Percentiles rank a stretch among this genome's conserved stretches.
These are phyloP conservation scores for Campoletis sonorensis DNA, from an alignment of 1,140 invertebrate genomes.

Conservation along the genomic window DNA sequence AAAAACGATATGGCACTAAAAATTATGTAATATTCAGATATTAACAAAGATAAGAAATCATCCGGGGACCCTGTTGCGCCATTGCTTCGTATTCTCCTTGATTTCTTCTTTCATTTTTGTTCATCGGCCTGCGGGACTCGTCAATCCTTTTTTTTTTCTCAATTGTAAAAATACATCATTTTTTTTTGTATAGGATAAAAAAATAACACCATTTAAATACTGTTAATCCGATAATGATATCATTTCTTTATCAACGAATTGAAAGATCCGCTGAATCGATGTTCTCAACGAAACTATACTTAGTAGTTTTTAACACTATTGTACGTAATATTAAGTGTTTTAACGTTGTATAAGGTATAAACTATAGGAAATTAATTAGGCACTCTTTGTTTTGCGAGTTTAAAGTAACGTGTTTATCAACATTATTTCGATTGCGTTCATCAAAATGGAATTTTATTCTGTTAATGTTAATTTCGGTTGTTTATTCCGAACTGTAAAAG, in stretches of 20 bases:
- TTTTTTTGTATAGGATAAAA: background rate
- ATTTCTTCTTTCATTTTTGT: no score
- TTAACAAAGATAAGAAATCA: no score
- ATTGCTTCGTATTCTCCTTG: no score
- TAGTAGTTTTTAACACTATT: conserved; percentile 26
- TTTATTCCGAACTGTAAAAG: background rate
- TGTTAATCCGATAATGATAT: background rate
- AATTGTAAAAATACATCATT: background rate
- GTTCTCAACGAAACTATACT: conserved; percentile 23
- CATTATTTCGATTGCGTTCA: background rate
- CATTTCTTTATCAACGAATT: background rate
- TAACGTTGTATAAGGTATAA: conserved; percentile 25
- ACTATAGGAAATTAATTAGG: conserved; percentile 18
- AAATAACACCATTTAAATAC: conserved; percentile 11
- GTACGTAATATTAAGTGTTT: conserved; percentile 35
- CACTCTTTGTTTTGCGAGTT: conserved; percentile 14
- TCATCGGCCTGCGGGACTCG: no score
- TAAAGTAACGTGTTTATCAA: background rate
- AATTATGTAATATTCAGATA: no score
- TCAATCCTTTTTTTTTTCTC: no score
- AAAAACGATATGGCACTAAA: no score
- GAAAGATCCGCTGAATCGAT: background rate
- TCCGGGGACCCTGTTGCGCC: no score
- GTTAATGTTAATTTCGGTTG: background rate
- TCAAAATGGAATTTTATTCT: background rate